Evolutionary conservation across 2,888 invertebrate genomes (phyloP), one percentile per base, ranked within the genome.

Genomic region (Aleiodes testaceus): DNA sequence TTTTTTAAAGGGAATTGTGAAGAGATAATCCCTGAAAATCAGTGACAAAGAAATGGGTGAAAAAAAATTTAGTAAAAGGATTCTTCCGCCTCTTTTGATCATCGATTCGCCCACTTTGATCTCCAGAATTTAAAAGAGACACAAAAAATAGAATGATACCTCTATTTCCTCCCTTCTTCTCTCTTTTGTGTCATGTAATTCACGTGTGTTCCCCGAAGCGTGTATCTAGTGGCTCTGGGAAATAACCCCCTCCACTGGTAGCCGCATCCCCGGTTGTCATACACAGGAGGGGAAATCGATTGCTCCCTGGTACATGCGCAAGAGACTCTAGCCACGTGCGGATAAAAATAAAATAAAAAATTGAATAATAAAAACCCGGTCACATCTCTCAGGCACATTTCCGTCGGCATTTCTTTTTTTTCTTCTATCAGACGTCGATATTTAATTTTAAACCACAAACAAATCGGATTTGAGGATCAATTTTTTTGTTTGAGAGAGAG

Each of bases 201-300:
- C 45, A 63, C 45, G 63, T 67, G 36, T 49, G 49, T 20, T 42
- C 30, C 18, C 18, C 42, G 18, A 18, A 49, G 12, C 16, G 22
- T 64, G 63, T 42, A 16, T 64, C 63, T 30, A 55, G 52, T 63
- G 20, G 22, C 61, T 66, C 70, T 66, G 49, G 55, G 45, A 36
- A 50, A 67, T 55, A 70, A 49, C 59, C 30, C 65, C 20, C 16
- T 45, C 44, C 22, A 20, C 44, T 47, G 9, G 36, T 26, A 53
- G 20, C 59, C 14, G 55, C 16, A 47, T 66, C 55, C 70, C 42
- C 45, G 47, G 42, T 55, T 59, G 55, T 11, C 50, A 64, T 80
- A 79, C 78, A 80, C n/a, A n/a, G 82, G 77, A 81, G 85, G 86
- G 85, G 84, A 45, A 83, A 86, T 87, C 87, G 87, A 86, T 86